Evolutionary conservation across 2,797 vertebrate species (phyloP), one percentile per base, ranked within the genome.

Genomic region (Erpetoichthys calabaricus): DNA sequence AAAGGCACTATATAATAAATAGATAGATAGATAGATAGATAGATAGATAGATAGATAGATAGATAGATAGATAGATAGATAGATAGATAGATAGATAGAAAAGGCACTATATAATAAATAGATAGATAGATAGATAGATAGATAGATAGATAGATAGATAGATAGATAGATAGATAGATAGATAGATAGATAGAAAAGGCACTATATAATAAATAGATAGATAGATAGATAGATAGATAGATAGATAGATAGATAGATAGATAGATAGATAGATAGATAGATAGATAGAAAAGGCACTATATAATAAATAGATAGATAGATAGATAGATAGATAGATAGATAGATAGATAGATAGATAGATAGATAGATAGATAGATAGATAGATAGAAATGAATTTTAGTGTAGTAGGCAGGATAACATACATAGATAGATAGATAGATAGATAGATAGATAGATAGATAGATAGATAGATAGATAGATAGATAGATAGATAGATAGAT

Each of bases 291-390:
- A n/a, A n/a, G n/a, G n/a, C n/a, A n/a, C n/a, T n/a, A n/a, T n/a
- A n/a, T n/a, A n/a, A n/a, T n/a, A n/a, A n/a, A 71, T 68, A 74
- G 73, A 69, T 66, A 57, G 59, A 59, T 45, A 47, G 25, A 42
- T 47, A 42, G 43, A n/a, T 25, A 42, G 25, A 55, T 42, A 73
- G 67, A 71, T 68, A 74, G 73, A 69, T 66, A 57, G 59, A 59
- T 45, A 47, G 25, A 42, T 47, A 42, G 43, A n/a, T 25, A 42
- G 25, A 55, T 42, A 45, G 45, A n/a, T n/a, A 73, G 67, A 71
- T 68, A 74, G 73, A 69, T 66, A 57, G 59, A 59, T 45, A 47
- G 25, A 42, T 47, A 42, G 43, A n/a, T 25, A 42, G 25, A 55
- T 42, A 45, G 45, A 25, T 25, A 25, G 25, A 25, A 25, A 25